Evolutionary conservation across 1,140 invertebrate genomes (phyloP), one percentile per base, ranked within the genome.

Genomic region (Nasonia giraulti): DNA sequence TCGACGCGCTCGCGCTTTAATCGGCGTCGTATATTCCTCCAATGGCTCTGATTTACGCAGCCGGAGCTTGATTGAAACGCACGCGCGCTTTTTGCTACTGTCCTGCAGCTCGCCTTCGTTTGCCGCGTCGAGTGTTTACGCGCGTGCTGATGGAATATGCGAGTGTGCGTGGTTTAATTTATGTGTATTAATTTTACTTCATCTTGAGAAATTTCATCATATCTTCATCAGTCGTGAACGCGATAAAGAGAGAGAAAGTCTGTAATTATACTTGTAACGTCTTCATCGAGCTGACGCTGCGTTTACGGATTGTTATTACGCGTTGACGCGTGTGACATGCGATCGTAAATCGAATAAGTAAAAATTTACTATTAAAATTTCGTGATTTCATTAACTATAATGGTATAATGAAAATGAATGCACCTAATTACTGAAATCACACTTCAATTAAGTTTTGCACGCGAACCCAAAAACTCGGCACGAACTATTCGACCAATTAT

Each of bases 51-150:
- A 76, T 76, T 76, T 76, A 76, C n/a, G 74, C 37, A 50, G 44
- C 5, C n/a, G 20, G 74, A 40, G 40, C 40, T 62, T 76, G 74
- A 76, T 76, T 76, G 74, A 47, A 76, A 76, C 37, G 37, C 73
- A 71, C 31, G 73, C 73, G 14, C 1, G 7, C 37, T 74, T 74
- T 74, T 74, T 74, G 73, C 73, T 74, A 74, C 73, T 74, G 73
- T 40, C 14, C 23, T 6, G 5, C 20, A 31, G 7, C 3, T 71
- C 27, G 68, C 23, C 55, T 62, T 62, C 55, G 55, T 62, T 62
- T 62, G 55, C 20, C 2, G 55, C 55, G 55, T 20, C 0, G n/a
- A 62, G 55, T 62, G 55, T 62, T 62, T 55, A 55, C 50, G 17
- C 17, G 14, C 14, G 12, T 55, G 47, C 5, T 50, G 27, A 27